Conservation (phyloP, 2,888 invertebrate genomes). For the Fabriciana adippe region DNA sequence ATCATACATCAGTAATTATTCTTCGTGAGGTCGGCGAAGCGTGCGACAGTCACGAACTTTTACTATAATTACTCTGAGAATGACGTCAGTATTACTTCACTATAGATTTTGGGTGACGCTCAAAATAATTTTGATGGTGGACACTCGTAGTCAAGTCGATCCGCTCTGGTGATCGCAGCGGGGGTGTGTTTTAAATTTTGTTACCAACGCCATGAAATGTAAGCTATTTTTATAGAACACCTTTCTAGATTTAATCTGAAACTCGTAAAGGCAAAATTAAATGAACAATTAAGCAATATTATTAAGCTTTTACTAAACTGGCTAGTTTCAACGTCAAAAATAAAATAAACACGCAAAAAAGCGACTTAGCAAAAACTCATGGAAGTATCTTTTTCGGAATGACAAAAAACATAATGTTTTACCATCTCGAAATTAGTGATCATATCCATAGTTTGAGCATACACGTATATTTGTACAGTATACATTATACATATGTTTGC, state of each 20-base stretch:
- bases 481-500: conserved; percentile 55
- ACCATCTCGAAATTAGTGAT: conserved; percentile 8
- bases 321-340: too few relatives aligned
- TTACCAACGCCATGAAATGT: conserved; percentile 26
- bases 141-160: conserved; percentile 40
- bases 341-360: too few relatives aligned
- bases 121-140: conserved; percentile 43
- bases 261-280: too few relatives aligned
- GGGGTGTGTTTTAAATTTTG: conserved; percentile 45
- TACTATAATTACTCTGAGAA: conserved; percentile 52
- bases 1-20: conserved; percentile 20
- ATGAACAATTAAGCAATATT: too few relatives aligned
- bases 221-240: background rate
- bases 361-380: too few relatives aligned
- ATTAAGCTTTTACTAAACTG: too few relatives aligned
- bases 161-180: conserved; percentile 51
- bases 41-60: conserved; percentile 55
- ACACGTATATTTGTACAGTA: background rate
- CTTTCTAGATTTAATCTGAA: too few relatives aligned
- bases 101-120: conserved; percentile 40
- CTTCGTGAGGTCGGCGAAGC: conserved; percentile 41
- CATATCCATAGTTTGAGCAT: conserved; percentile 38
- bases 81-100: conserved; percentile 55
- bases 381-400: background rate
- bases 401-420: background rate